Percentiles rank a stretch among this genome's conserved stretches.
Conservation (phyloP, 2,113 vertebrate genomes). For the Tachycineta bicolor region DNA sequence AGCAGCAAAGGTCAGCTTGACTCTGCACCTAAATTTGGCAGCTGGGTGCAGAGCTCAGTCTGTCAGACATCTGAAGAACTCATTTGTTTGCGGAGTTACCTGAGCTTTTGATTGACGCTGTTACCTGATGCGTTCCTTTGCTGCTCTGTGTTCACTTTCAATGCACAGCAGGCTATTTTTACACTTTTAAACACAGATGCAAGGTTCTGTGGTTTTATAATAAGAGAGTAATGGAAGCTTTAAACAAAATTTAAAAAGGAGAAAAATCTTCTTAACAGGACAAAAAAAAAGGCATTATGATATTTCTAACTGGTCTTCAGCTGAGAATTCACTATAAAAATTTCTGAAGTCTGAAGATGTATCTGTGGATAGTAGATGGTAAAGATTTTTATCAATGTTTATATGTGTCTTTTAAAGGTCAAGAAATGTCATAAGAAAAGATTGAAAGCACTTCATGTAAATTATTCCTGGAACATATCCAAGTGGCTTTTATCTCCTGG, state of each 20-base stretch:
- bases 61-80: constrained; percentile 55
- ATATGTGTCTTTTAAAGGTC: constrained; percentile 53
- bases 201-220: constrained; percentile 8
- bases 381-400: constrained; percentile 43
- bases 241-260: background rate
- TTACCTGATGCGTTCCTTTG: background rate
- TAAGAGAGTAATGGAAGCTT: constrained; percentile 5
- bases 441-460: constrained; percentile 58
- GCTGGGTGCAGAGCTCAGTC: constrained; percentile 17
- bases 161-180: constrained; percentile 25
- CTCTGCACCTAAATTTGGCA: constrained; percentile 54
- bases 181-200: background rate
- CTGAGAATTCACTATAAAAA: constrained; percentile 10
- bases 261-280: background rate
- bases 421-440: constrained; percentile 58
- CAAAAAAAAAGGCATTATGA: background rate
- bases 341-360: constrained; percentile 3
- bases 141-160: background rate
- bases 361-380: background rate
- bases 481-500: constrained; percentile 45
- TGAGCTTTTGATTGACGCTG: constrained; percentile 42
- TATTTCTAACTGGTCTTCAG: background rate
- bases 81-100: constrained; percentile 65
- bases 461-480: constrained; percentile 54
- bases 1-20: constrained; percentile 45